Conservation (phyloP, 1,140 invertebrate genomes). For the Dreissena polymorpha region DNA sequence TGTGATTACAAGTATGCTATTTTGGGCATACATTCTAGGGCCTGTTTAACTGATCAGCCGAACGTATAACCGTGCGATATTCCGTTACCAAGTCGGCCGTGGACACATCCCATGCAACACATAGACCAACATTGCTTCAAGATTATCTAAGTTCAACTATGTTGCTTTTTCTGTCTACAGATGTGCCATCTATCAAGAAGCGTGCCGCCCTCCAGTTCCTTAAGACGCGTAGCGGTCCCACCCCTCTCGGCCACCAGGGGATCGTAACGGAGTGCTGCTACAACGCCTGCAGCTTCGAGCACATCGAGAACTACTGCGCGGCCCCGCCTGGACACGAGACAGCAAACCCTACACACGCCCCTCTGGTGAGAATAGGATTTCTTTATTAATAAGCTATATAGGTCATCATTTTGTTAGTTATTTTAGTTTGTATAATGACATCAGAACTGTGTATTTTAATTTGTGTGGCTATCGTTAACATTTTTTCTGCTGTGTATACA, state of each 20-base stretch:
- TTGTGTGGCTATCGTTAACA: no score
- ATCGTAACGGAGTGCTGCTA: constrained; percentile 23
- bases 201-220: constrained; percentile 15
- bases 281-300: neutral
- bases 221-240: neutral
- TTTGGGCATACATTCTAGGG: neutral
- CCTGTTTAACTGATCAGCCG: neutral
- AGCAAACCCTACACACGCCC: constrained; percentile 7
- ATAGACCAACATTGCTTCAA: neutral
- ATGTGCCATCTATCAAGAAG: constrained; percentile 13
- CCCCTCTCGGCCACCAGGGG: neutral
- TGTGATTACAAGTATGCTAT: neutral
- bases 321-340: neutral
- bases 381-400: neutral
- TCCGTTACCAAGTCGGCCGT: neutral
- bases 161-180: neutral
- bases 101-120: neutral
- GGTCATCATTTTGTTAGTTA: neutral
- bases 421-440: no score
- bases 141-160: neutral
- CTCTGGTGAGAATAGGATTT: constrained; percentile 12
- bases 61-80: neutral
- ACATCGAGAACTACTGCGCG: constrained; percentile 27
- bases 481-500: no score
- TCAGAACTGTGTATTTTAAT: no score